Base-by-base conservation (phyloP, 2,113 vertebrate species). In the Condylura cristata region DNA sequence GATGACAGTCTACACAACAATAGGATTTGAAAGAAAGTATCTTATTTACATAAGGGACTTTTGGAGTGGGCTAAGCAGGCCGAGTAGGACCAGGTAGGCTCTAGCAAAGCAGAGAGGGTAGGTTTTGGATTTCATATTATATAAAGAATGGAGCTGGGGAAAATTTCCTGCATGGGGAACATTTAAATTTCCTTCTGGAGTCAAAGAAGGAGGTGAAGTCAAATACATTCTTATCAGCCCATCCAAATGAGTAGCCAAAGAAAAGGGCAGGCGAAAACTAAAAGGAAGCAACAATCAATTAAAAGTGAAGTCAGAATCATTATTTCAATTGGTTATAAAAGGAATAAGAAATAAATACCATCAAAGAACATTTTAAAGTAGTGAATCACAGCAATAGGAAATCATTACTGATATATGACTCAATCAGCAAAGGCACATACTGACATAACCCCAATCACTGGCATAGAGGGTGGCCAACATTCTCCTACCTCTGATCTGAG, bases 221-320 rank as follows among this genome's bases (percentile, higher is more conserved):
- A 30, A 9, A 70, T 41, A 72, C 8, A n/a, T 92, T 61, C 63
- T 88, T 74, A 91, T 89, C 92, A 92, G 72, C 39, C 41, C 68
- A 10, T 53, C 39, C 66, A 85, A 53, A 80, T 68, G 92, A n/a
- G 30, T 13, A n/a, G 24, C 74, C 53, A 81, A 48, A 66, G 60
- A 44, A 44, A 20, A 56, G 11, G 14, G 51, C 56, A 11, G 37
- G 44, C 13, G 66, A 86, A 53, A 30, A 41, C 81, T 75, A n/a
- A 70, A 53, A 53, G 41, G 39, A 92, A 72, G 22, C 32, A 37
- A 46, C 37, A 75, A 60, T 88, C 41, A 68, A 44, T 63, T 2
- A 24, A 85, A 91, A 79, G 80, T 22, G 39, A 87, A 18, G 70
- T 70, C 71, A 86, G 63, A n/a, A 56, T 71, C 26, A 51, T 56